These are phyloP conservation scores for Heterocephalus glaber DNA, from an alignment of 2,113 vertebrate species.

Conservation along the genomic window DNA sequence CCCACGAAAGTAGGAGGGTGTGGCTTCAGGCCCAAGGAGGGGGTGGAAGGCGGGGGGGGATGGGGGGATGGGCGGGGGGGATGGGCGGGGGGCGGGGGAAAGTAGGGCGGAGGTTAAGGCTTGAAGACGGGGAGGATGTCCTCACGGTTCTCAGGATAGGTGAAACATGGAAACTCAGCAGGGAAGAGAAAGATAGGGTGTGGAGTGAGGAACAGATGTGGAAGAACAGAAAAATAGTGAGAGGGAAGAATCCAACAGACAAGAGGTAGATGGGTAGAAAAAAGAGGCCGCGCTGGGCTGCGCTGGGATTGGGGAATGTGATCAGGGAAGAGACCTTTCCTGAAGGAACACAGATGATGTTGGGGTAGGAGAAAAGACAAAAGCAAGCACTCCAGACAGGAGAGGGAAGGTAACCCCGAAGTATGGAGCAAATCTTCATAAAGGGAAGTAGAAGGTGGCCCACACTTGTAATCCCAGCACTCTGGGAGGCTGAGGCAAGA, in stretches of 20 bases:
- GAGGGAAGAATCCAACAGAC: not conserved
- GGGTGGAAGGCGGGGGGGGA: not conserved
- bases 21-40: not conserved
- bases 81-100: not conserved
- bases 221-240: not conserved
- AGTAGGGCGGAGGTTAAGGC: not conserved
- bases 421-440: not conserved
- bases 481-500: not conserved
- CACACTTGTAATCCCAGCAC: not conserved
- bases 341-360: not conserved
- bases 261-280: not conserved
- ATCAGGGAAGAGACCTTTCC: not conserved
- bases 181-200: not conserved
- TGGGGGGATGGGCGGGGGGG: not conserved
- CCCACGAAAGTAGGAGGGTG: slow-evolving; percentile 62
- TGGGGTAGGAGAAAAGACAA: not conserved
- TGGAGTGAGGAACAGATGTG: not conserved
- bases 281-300: not conserved
- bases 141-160: not conserved
- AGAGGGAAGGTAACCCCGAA: not conserved
- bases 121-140: not conserved
- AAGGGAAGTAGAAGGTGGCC: not conserved
- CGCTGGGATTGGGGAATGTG: not conserved
- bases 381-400: not conserved
- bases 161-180: not conserved